phyloP scores from a whole-genome alignment of 1,140 invertebrate genomes.

The honey bee (Apis mellifera) region Amel_HAv3.1 CM009943.2:6482501-6483000 shows the following conservation, averaged over 20 bases:
- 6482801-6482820: constrained; percentile 15
- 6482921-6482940: not conserved
- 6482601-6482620: not conserved
- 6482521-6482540: not conserved
- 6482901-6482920: not conserved
- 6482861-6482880: not conserved
- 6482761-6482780: constrained; percentile 65
- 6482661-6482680: not conserved
- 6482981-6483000: no score
- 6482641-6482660: not conserved
- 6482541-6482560: not conserved
- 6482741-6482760: constrained; percentile 68
- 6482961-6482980: not conserved
- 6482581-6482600: not conserved
- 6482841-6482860: constrained; percentile 21
- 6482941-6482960: constrained; percentile 2
- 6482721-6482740: constrained; percentile 60
- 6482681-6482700: not conserved
- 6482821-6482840: constrained; percentile 9
- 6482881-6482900: constrained; percentile 7
- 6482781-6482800: constrained; percentile 34
- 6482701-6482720: constrained; percentile 49
- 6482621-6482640: not conserved
- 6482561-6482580: not conserved
- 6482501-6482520: not conserved